phyloP scores from a whole-genome alignment of 1,140 invertebrate genomes.

The Brachionus koreanus region DNA sequence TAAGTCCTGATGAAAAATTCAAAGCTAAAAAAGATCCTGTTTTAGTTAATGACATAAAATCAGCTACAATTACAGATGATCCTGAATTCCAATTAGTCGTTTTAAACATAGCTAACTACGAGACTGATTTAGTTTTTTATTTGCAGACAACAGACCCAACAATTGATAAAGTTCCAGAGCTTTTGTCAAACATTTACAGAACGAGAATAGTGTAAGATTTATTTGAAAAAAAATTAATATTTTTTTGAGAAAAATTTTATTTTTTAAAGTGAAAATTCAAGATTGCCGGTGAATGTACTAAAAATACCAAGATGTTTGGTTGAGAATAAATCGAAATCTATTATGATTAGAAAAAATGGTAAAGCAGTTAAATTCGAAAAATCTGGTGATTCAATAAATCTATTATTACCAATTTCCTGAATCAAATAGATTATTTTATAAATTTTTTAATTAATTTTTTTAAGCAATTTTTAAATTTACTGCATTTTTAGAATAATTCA shows the following conservation, averaged over 20 bases:
- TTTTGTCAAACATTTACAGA: slow-evolving; percentile 29
- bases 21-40: slow-evolving; percentile 7
- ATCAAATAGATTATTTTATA: not conserved
- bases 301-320: slow-evolving; percentile 36
- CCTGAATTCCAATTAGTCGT: slow-evolving; percentile 30
- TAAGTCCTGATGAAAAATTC: slow-evolving; percentile 43
- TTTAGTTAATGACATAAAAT: not conserved
- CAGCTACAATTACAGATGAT: slow-evolving; percentile 26
- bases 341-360: slow-evolving; percentile 34
- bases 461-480: not conserved
- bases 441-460: not conserved
- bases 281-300: not conserved
- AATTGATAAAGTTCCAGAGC: slow-evolving; percentile 36
- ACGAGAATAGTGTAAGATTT: not conserved
- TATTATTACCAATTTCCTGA: slow-evolving; percentile 4
- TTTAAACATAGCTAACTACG: not conserved
- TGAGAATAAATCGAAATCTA: slow-evolving; percentile 20
- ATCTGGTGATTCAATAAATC: slow-evolving; percentile 28
- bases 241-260: not conserved
- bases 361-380: slow-evolving; percentile 36
- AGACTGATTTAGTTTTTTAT: slow-evolving; percentile 26
- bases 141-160: not conserved
- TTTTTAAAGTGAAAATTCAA: not conserved
- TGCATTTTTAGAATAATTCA: not conserved
- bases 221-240: not conserved